Conservation (phyloP, 2,113 vertebrate species). For the Epinephelus moara region DNA sequence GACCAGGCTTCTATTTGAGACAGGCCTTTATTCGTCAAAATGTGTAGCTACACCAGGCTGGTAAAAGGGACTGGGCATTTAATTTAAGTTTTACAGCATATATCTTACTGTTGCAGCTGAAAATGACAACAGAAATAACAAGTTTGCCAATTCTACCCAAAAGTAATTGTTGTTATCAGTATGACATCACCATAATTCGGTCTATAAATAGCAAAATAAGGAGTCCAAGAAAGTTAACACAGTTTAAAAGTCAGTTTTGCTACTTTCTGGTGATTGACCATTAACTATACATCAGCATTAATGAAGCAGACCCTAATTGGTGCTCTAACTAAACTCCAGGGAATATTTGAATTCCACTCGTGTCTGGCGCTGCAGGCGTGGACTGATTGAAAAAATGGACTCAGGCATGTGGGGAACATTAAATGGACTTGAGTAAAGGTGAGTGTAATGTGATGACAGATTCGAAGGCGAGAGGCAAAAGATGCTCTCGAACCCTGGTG, state of each 20-base stretch:
- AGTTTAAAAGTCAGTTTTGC: background rate
- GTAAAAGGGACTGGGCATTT: no score
- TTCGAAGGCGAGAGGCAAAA: constrained; percentile 49
- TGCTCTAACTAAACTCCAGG: background rate
- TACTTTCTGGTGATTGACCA: background rate
- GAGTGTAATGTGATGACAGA: constrained; percentile 64
- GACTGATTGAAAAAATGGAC: constrained; percentile 17
- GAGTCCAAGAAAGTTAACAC: background rate
- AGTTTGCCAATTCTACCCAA: no score
- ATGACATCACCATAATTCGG: no score
- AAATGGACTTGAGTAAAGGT: constrained; percentile 55
- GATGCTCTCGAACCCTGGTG: constrained; percentile 71
- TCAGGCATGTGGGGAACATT: constrained; percentile 31
- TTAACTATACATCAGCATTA: background rate
- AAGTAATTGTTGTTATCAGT: no score
- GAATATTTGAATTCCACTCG: constrained; percentile 3
- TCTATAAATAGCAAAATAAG: background rate
- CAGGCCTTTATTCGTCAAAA: no score
- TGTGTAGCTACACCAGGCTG: no score
- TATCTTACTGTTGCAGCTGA: no score
- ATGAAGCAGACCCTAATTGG: background rate
- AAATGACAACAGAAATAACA: no score
- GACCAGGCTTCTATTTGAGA: no score
- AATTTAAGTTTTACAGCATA: no score
- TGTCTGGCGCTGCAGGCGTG: background rate